Conservation (phyloP, 1,140 invertebrate genomes). For the Habropoda laboriosa region DNA sequence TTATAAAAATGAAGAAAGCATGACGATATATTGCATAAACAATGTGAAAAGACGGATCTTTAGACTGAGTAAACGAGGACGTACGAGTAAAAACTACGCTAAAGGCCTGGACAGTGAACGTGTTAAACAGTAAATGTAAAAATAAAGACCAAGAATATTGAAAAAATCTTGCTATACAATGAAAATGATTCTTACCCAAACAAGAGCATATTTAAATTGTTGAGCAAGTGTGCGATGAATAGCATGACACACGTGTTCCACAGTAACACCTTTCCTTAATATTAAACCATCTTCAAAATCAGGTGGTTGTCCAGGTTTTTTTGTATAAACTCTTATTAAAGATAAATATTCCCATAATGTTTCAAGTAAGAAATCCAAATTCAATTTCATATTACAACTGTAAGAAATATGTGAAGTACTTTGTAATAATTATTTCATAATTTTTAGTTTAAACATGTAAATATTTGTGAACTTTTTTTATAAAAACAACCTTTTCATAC, state of each 20-base stretch:
- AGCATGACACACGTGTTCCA: slow-evolving; percentile 98
- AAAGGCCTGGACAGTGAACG: too few relatives aligned
- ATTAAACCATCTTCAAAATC: slow-evolving; percentile 98
- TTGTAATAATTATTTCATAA: not conserved
- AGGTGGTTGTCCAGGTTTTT: slow-evolving; percentile 98
- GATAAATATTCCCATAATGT: slow-evolving; percentile 96
- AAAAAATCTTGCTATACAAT: not conserved
- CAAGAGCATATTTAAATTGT: slow-evolving; percentile 98
- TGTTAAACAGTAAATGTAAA: not conserved
- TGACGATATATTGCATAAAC: too few relatives aligned
- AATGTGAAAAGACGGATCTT: too few relatives aligned
- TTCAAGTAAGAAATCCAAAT: slow-evolving; percentile 97
- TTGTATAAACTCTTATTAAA: slow-evolving; percentile 98
- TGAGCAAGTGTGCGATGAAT: slow-evolving; percentile 96
- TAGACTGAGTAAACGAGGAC: too few relatives aligned
- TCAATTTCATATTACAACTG: slow-evolving; percentile 99
- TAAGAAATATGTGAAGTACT: slow-evolving; percentile 69
- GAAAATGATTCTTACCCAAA: slow-evolving; percentile 88
- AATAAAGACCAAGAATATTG: not conserved
- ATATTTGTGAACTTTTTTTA: not conserved
- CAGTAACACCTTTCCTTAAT: slow-evolving; percentile 93
- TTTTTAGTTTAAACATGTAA: not conserved
- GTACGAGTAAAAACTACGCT: too few relatives aligned
- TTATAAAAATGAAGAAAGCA: too few relatives aligned
- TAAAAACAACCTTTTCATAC: not conserved